A percentile compares a stretch with the other conserved stretches of the same genome.
Conservation (phyloP, 2,888 invertebrate species). For the Troides oblongomaculatus region DNA sequence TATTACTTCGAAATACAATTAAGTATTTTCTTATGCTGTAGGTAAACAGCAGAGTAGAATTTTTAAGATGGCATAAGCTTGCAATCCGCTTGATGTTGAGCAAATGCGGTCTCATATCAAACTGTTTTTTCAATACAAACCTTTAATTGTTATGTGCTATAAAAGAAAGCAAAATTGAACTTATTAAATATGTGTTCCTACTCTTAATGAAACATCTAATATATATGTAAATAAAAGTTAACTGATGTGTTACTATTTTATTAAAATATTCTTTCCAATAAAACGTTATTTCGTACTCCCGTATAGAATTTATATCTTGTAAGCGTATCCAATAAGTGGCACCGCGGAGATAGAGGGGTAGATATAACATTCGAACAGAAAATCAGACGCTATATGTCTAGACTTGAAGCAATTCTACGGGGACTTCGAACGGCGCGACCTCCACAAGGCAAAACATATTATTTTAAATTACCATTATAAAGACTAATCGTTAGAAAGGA, state of each 20-base stretch:
- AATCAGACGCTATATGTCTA: constrained; percentile 54
- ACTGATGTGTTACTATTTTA: not conserved
- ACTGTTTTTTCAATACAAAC: too few species aligned
- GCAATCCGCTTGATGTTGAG: too few species aligned
- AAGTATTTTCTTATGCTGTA: too few species aligned
- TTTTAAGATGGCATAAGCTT: too few species aligned
- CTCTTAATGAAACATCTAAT: too few species aligned
- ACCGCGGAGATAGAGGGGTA: constrained; percentile 19
- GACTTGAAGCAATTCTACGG: constrained; percentile 49
- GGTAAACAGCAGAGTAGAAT: too few species aligned
- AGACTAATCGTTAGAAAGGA: constrained; percentile 16
- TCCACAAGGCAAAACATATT: constrained; percentile 57
- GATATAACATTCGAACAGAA: constrained; percentile 39
- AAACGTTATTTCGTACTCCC: constrained; percentile 23
- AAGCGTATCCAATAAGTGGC: constrained; percentile 21
- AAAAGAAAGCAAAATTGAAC: too few species aligned
- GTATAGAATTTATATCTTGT: constrained; percentile 19
- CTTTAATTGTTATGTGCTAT: too few species aligned
- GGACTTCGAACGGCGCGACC: constrained; percentile 44
- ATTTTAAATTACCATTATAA: constrained; percentile 51
- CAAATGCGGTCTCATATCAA: too few species aligned
- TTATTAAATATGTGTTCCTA: too few species aligned
- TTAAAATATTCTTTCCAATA: constrained; percentile 9
- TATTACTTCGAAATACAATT: not conserved
- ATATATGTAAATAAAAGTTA: too few species aligned